phyloP scores from a whole-genome alignment of 2,113 vertebrate species.

The Cyprinus carpio region DNA sequence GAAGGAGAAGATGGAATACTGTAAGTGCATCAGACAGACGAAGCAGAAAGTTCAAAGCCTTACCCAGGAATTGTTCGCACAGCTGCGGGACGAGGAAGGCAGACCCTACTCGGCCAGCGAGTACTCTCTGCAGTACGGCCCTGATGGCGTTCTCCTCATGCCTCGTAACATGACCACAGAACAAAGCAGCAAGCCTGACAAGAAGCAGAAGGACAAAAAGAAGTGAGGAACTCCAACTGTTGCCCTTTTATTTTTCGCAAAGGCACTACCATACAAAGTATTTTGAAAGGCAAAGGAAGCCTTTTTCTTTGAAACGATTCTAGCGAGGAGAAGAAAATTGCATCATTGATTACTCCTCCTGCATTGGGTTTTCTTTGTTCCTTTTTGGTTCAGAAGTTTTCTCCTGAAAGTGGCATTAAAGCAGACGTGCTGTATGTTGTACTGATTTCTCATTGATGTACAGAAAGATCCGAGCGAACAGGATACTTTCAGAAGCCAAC shows the following conservation, averaged over 20 bases:
- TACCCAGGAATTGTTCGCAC: slow-evolving; percentile 93
- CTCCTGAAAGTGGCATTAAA: slow-evolving; percentile 73
- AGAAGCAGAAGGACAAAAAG: slow-evolving; percentile 93
- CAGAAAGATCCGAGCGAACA: slow-evolving; percentile 56
- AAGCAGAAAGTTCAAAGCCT: slow-evolving; percentile 97
- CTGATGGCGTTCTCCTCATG: slow-evolving; percentile 88
- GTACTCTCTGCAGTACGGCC: slow-evolving; percentile 89
- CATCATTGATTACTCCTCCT: slow-evolving; percentile 73
- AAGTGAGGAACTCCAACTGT: slow-evolving; percentile 81
- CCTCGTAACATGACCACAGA: slow-evolving; percentile 80
- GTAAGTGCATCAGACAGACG: slow-evolving; percentile 93
- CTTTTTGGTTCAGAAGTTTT: slow-evolving; percentile 69
- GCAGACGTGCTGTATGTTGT: slow-evolving; percentile 72
- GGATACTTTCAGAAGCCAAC: slow-evolving; percentile 52
- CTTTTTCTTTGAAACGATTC: slow-evolving; percentile 76
- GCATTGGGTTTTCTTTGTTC: slow-evolving; percentile 71
- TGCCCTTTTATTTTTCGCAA: slow-evolving; percentile 62
- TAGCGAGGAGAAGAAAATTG: slow-evolving; percentile 71
- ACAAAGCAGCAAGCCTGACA: slow-evolving; percentile 85
- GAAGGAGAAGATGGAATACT: slow-evolving; percentile 94
- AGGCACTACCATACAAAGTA: slow-evolving; percentile 64
- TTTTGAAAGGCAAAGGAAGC: slow-evolving; percentile 70
- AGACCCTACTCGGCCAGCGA: slow-evolving; percentile 89
- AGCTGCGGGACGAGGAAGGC: slow-evolving; percentile 91
- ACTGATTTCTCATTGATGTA: slow-evolving; percentile 68